Evolutionary conservation across 2,113 vertebrate species (phyloP), one percentile per base, ranked within the genome.

Genomic region (Clarias gariepinus): DNA sequence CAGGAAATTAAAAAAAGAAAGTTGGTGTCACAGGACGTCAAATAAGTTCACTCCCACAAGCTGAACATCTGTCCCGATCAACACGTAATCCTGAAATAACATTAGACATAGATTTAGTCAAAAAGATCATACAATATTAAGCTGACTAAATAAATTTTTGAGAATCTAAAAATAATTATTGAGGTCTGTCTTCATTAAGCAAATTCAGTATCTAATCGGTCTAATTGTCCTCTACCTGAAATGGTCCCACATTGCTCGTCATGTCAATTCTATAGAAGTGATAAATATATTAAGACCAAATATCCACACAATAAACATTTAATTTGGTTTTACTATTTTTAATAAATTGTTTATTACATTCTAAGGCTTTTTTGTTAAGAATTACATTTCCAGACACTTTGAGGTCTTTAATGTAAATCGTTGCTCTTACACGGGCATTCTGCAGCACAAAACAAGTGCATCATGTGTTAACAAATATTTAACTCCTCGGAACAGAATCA

Each of bases 21-120:
- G 47, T 47, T 47, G 47, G 5, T 47, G 6, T 47, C 47, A 47
- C 47, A 30, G 30, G 16, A 68, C 18, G 23, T 68, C 79, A 79
- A 19, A 30, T 18, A 25, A 57, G 10, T 16, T 78, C 86, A 68
- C 92, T 28, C 18, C 21, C 0, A 52, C 66, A 81, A 95, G 94
- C 81, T 92, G 82, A 69, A 95, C 92, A 60, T 96, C 93, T 60
- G 94, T 96, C 71, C 92, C 94, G 63, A 96, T 91, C 92, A 94
- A 73, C 30, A 95, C 33, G 58, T 92, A 94, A 89, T 92, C 93
- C 95, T 96, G 23, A 58, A 78, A 66, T 41, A 84, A 77, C 6
- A 4, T 79, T 19, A 16, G 3, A 21, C 9, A 11, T 79, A 79
- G 16, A 58, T 58, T 4, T 2, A 55, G 2, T 79, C 21, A 28